Conservation (phyloP, 2,113 vertebrate species). For the Hydropotes inermis region DNA sequence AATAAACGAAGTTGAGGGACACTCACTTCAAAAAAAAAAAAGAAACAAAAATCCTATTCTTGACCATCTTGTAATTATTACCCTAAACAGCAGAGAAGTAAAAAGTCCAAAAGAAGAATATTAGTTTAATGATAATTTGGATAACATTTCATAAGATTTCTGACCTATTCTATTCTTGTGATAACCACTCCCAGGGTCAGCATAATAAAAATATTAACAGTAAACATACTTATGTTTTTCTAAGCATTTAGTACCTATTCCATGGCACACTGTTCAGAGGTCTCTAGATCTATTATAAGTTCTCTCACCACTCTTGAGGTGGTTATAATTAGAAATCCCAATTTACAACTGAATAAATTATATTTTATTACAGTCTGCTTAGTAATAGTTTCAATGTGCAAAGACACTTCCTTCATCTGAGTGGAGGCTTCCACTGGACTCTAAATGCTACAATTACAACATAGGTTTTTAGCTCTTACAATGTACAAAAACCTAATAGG, state of each 20-base stretch:
- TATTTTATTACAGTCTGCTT: neutral
- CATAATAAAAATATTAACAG: neutral
- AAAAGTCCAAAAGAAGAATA: neutral
- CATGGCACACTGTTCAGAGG: neutral
- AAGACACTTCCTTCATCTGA: neutral
- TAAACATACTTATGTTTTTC: neutral
- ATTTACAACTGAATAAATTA: neutral
- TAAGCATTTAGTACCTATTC: neutral
- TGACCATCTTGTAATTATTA: neutral
- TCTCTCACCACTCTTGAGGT: neutral
- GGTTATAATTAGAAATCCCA: neutral
- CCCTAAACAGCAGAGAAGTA: neutral
- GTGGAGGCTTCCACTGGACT: neutral
- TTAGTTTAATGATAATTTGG: neutral
- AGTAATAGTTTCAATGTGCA: neutral
- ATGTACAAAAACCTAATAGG: neutral
- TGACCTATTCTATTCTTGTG: neutral
- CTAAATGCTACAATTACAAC: neutral
- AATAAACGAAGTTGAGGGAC: conserved; percentile 1
- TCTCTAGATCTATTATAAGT: neutral
- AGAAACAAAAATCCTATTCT: neutral
- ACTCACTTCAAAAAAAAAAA: neutral
- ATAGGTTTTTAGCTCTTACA: neutral
- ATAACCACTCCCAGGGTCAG: neutral
- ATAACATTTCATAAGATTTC: neutral